phyloP scores from a whole-genome alignment of 1,140 invertebrate species.

The Drosophila willistoni region DNA sequence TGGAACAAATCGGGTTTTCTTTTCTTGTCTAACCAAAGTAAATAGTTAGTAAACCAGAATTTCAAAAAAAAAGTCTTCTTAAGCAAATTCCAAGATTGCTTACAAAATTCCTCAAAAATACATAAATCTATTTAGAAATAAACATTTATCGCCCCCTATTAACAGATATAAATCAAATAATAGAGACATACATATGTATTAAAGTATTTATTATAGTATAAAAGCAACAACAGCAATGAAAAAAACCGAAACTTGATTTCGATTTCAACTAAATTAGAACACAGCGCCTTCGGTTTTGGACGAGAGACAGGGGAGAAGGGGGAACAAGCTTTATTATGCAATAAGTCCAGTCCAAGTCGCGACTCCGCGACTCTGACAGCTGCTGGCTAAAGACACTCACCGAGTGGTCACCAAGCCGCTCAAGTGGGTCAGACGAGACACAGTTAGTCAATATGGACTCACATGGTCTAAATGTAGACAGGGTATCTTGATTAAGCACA shows the following conservation, averaged over 20 bases:
- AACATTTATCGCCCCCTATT: not conserved
- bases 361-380: not conserved
- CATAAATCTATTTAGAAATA: not conserved
- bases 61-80: no score
- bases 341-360: conserved; percentile 2
- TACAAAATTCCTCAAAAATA: not conserved
- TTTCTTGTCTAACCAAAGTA: not conserved
- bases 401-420: not conserved
- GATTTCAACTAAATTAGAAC: not conserved
- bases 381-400: not conserved
- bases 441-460: not conserved
- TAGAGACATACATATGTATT: not conserved
- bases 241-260: conserved; percentile 3
- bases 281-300: not conserved
- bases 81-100: not conserved
- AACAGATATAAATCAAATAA: not conserved
- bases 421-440: not conserved
- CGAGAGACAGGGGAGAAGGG: not conserved
- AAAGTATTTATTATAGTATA: not conserved
- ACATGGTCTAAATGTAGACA: not conserved
- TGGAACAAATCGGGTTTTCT: not conserved
- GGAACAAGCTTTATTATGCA: not conserved
- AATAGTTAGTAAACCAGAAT: no score
- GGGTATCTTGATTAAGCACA: not conserved
- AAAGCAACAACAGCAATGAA: not conserved